Conservation (phyloP, 2,888 invertebrate genomes). For the Sinopyrophorus schimmeli region DNA sequence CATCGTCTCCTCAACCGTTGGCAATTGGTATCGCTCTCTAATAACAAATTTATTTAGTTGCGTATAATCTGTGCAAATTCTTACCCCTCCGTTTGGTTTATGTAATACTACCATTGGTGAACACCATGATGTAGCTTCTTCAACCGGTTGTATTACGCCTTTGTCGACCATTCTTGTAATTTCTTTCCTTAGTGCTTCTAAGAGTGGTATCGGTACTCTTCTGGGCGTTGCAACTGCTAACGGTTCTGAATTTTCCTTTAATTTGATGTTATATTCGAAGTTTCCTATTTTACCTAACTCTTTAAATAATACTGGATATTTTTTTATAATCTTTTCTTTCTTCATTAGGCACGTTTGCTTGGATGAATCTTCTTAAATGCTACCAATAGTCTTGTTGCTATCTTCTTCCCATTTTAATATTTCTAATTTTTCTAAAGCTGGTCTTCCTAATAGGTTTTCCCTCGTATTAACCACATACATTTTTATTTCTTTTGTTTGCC, state of each 20-base stretch:
- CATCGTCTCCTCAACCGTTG: background rate
- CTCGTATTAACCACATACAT: too few species aligned
- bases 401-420: too few species aligned
- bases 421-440: too few species aligned
- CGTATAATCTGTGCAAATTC: conserved; percentile 42
- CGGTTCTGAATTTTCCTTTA: conserved; percentile 39
- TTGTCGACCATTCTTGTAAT: conserved; percentile 38
- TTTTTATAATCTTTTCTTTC: background rate
- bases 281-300: background rate
- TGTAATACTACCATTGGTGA: conserved; percentile 45
- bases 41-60: conserved; percentile 35
- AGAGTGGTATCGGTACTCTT: conserved; percentile 43
- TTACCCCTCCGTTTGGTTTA: conserved; percentile 23
- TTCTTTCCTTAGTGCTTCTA: conserved; percentile 42
- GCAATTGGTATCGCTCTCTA: conserved; percentile 21
- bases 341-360: too few species aligned
- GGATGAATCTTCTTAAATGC: too few species aligned
- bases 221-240: conserved; percentile 41
- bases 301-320: too few species aligned
- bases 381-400: too few species aligned
- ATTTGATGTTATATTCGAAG: conserved; percentile 35
- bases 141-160: conserved; percentile 42
- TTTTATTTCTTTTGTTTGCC: too few species aligned
- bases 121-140: conserved; percentile 46
- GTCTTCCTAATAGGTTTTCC: too few species aligned